Evolutionary conservation across 2,797 vertebrate species (phyloP).

Genomic region (Alauda arvensis): DNA sequence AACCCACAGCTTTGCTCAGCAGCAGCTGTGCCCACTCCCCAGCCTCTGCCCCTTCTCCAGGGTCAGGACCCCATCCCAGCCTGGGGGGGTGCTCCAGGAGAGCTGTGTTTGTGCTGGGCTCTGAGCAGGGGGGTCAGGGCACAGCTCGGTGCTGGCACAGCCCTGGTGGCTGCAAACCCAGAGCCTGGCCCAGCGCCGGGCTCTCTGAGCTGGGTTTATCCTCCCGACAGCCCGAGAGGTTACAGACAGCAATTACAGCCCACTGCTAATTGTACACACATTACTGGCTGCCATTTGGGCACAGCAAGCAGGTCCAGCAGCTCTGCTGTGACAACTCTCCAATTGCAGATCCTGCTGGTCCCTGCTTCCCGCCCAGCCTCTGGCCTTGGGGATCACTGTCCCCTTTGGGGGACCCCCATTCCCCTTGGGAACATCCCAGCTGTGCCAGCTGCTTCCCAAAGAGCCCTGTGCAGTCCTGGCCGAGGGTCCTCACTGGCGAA

Average conservation of each 20-base stretch:
- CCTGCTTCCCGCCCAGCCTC: not conserved
- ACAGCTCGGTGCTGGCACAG: not conserved
- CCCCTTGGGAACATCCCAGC: not conserved
- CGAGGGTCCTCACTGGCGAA: not conserved
- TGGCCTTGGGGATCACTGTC: not conserved
- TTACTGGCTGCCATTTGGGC: not conserved
- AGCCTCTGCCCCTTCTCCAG: fast-evolving
- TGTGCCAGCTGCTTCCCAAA: not conserved
- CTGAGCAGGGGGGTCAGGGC: not conserved
- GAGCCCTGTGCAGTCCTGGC: fast-evolving
- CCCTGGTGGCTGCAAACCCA: not conserved
- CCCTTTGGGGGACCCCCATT: not conserved
- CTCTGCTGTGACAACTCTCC: not conserved
- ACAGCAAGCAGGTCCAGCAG: not conserved
- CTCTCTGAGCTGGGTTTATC: not conserved
- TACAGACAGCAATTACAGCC: not conserved
- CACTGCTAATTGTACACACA: not conserved
- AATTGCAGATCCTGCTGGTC: fast-evolving
- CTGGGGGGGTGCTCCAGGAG: not conserved
- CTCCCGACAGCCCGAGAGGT: not conserved
- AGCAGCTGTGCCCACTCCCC: not conserved
- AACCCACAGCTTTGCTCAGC: not conserved
- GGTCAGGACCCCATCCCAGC: fast-evolving
- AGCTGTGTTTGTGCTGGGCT: not conserved
- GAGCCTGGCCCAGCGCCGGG: not conserved